These are phyloP conservation scores for Balanococcus diminutus DNA, from an alignment of 2,888 invertebrate genomes.

Conservation along the genomic window DNA sequence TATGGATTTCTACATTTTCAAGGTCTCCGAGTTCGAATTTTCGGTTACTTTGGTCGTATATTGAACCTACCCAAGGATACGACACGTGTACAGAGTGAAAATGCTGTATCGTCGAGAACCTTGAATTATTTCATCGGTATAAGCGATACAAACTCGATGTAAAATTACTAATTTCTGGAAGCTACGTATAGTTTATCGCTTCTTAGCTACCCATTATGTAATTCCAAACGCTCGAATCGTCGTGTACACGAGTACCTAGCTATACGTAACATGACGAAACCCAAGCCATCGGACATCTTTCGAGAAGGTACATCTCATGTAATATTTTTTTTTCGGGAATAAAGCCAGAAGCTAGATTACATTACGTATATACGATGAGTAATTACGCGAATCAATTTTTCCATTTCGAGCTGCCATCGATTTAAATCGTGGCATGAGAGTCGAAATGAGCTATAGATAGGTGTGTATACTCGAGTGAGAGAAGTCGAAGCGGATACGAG, in stretches of 20 bases:
- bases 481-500: background rate
- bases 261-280: background rate
- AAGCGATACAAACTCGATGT: background rate
- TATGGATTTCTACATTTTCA: conserved; percentile 9
- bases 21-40: background rate
- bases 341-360: background rate
- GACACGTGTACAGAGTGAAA: background rate
- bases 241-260: no score
- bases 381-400: background rate
- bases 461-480: background rate
- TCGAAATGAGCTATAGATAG: no score
- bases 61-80: background rate
- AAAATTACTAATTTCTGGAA: conserved; percentile 12
- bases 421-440: background rate
- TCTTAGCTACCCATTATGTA: background rate
- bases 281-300: background rate
- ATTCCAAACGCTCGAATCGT: background rate
- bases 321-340: background rate
- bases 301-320: background rate
- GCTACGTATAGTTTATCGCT: background rate
- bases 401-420: background rate
- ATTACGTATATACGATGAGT: background rate
- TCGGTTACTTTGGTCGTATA: background rate
- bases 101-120: background rate
- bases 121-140: background rate